Percentiles rank a stretch among this genome's conserved stretches.
phyloP scores from a whole-genome alignment of 1,140 invertebrate genomes.

The Teleopsis dalmanni region DNA sequence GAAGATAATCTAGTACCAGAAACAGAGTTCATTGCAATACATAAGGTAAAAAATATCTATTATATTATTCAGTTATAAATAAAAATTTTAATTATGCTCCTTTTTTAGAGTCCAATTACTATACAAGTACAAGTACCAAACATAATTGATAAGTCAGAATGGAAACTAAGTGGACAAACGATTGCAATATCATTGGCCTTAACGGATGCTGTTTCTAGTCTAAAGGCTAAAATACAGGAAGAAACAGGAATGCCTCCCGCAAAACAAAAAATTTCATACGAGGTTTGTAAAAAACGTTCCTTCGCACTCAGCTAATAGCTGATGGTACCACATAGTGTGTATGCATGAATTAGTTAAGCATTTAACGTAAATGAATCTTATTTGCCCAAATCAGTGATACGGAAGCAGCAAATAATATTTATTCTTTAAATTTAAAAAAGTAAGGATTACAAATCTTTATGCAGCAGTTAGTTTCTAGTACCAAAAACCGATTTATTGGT shows the following conservation, averaged over 20 bases:
- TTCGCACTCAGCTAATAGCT: too few relatives aligned
- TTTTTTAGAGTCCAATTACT: slow-evolving; percentile 55
- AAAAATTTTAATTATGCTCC: slow-evolving; percentile 28
- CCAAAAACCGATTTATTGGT: too few relatives aligned
- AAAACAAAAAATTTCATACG: slow-evolving; percentile 76
- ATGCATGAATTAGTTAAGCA: too few relatives aligned
- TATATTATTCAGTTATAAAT: slow-evolving; percentile 3
- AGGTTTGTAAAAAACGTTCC: slow-evolving; percentile 24
- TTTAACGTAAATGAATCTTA: too few relatives aligned
- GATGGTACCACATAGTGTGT: too few relatives aligned
- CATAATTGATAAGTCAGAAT: slow-evolving; percentile 85
- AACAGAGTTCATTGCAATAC: slow-evolving; percentile 46
- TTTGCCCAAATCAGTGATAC: too few relatives aligned
- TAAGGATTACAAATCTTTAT: too few relatives aligned
- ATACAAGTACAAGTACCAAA: slow-evolving; percentile 75
- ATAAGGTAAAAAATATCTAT: slow-evolving; percentile 39
- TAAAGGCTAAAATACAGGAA: slow-evolving; percentile 88
- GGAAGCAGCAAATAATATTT: too few relatives aligned
- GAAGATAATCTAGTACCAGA: slow-evolving; percentile 92
- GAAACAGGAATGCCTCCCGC: slow-evolving; percentile 88
- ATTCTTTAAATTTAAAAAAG: too few relatives aligned
- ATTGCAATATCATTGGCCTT: slow-evolving; percentile 72
- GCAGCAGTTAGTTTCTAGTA: too few relatives aligned
- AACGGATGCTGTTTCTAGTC: slow-evolving; percentile 69
- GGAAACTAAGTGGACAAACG: slow-evolving; percentile 91